phyloP scores from a whole-genome alignment of 2,888 invertebrate genomes.

The Chaetogeoica ovagalla region DNA sequence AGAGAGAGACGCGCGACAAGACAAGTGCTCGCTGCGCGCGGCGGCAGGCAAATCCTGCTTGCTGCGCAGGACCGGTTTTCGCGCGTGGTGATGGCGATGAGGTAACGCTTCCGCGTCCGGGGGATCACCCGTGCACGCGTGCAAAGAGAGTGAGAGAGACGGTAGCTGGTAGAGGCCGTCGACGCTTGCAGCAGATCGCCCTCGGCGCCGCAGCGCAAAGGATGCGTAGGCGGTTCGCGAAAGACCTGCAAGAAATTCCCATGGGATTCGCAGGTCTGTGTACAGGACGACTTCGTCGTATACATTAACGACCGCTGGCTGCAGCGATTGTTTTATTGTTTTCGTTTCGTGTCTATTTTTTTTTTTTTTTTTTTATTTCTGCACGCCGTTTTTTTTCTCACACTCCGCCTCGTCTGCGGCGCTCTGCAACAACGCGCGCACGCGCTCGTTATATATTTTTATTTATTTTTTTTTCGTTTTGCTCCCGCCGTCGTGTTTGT shows the following conservation, averaged over 20 bases:
- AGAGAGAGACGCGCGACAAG: background rate
- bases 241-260: slow-evolving; percentile 46
- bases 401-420: background rate
- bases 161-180: slow-evolving; percentile 31
- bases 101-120: background rate
- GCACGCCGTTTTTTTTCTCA: background rate
- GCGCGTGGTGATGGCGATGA: background rate
- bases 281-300: background rate
- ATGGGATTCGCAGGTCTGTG: slow-evolving; percentile 12
- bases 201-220: background rate
- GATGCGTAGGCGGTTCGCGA: slow-evolving; percentile 18
- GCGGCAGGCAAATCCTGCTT: too few relatives aligned
- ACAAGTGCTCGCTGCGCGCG: too few relatives aligned
- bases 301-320: background rate
- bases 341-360: background rate
- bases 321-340: background rate
- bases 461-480: too few relatives aligned
- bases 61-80: too few relatives aligned
- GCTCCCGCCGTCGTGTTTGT: too few relatives aligned
- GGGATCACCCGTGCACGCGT: too few relatives aligned
- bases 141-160: slow-evolving; percentile 25
- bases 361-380: background rate
- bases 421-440: too few relatives aligned
- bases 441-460: too few relatives aligned
- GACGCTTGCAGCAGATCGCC: slow-evolving; percentile 9